A percentile compares a stretch with the other conserved stretches of the same genome.
phyloP scores from a whole-genome alignment of 2,888 invertebrate genomes.

The Zaprionus obscuricornis region DNA sequence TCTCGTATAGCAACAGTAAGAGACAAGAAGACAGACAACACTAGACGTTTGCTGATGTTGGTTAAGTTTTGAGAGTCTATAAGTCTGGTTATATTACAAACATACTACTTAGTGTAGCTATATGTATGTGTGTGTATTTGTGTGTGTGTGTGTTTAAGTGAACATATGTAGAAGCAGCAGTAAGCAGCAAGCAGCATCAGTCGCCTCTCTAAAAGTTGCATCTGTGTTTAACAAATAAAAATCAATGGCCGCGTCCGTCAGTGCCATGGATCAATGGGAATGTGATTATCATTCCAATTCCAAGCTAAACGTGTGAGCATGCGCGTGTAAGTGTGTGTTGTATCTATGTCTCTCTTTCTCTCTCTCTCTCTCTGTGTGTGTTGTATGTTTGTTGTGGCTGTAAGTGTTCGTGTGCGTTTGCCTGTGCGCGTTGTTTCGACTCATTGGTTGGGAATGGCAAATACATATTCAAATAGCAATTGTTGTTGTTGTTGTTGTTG shows the following conservation, averaged over 20 bases:
- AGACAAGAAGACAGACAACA: no score
- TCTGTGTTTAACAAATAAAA: slow-evolving; percentile 68
- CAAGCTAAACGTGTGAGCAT: neutral
- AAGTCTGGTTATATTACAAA: no score
- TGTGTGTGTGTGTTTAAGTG: neutral
- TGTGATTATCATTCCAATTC: slow-evolving; percentile 60
- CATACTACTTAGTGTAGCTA: no score
- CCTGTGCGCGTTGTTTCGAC: slow-evolving; percentile 59
- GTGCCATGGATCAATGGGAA: slow-evolving; percentile 52
- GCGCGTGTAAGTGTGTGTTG: neutral
- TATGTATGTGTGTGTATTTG: slow-evolving; percentile 4
- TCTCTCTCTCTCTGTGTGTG: no score
- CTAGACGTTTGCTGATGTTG: no score
- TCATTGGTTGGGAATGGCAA: slow-evolving; percentile 71
- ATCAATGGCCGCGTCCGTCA: slow-evolving; percentile 66
- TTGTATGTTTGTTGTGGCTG: neutral
- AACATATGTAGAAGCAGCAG: neutral
- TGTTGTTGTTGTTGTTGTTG: slow-evolving; percentile 11
- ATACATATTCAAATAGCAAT: slow-evolving; percentile 65
- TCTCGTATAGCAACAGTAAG: no score
- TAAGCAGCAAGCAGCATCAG: slow-evolving; percentile 3
- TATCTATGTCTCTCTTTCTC: no score
- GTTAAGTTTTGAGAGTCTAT: no score
- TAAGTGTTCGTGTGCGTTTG: slow-evolving; percentile 12
- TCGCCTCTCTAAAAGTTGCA: slow-evolving; percentile 31